A percentile compares a stretch with the other conserved stretches of the same genome.
Evolutionary conservation across 2,888 invertebrate genomes (phyloP).

Genomic region (Noctuana brunneofusca): DNA sequence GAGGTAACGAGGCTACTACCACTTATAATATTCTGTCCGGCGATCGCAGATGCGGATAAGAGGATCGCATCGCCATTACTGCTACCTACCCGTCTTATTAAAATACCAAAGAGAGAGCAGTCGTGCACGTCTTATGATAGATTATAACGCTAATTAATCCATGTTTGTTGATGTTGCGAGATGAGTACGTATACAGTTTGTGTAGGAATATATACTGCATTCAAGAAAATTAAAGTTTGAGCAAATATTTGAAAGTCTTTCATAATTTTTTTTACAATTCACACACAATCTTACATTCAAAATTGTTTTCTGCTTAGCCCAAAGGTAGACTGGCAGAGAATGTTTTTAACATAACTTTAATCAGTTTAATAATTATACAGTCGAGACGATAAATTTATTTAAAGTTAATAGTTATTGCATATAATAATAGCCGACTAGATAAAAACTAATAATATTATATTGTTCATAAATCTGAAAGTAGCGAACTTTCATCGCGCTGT

Average conservation of each 20-base stretch:
- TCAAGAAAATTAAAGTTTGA: too few relatives aligned
- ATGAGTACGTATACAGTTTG: background rate
- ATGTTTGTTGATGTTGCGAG: slow-evolving; percentile 6
- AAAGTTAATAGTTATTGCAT: background rate
- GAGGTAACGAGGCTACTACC: background rate
- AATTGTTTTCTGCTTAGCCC: too few relatives aligned
- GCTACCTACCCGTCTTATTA: slow-evolving; percentile 37
- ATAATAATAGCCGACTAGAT: background rate
- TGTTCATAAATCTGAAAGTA: slow-evolving; percentile 5
- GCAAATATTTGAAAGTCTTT: too few relatives aligned
- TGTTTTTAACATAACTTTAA: too few relatives aligned
- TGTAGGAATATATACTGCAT: too few relatives aligned
- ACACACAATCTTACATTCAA: too few relatives aligned
- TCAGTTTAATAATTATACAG: too few relatives aligned
- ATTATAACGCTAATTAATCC: slow-evolving; percentile 35
- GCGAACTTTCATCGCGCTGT: background rate
- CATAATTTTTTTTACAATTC: too few relatives aligned
- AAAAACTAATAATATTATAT: background rate
- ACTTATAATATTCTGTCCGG: slow-evolving; percentile 16
- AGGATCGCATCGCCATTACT: slow-evolving; percentile 33
- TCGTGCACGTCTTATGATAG: slow-evolving; percentile 34
- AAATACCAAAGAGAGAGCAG: slow-evolving; percentile 37
- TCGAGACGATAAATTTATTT: background rate
- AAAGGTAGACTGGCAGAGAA: too few relatives aligned
- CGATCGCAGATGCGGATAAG: slow-evolving; percentile 11